Conservation (phyloP, 1,140 invertebrate genomes). For the Lutraria rhynchaena region DNA sequence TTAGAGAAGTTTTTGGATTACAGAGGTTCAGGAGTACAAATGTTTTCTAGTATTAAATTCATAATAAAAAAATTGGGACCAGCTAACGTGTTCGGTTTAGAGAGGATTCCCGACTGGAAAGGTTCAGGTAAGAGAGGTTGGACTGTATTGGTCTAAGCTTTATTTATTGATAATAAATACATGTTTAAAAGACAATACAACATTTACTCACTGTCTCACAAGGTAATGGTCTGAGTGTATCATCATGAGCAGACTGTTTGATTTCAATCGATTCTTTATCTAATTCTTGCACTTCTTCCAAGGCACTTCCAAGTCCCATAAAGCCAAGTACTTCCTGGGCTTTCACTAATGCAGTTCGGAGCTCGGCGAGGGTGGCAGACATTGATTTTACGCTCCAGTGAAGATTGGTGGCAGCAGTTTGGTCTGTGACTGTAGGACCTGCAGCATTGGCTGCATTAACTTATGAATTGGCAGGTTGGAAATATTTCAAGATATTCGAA, state of each 20-base stretch:
- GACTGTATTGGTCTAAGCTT: no score
- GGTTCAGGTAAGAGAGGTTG: no score
- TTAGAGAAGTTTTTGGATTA: no score
- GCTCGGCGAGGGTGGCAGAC: conserved; percentile 89
- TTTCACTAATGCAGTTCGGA: conserved; percentile 90
- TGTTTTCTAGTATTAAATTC: no score
- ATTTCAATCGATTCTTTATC: conserved; percentile 92
- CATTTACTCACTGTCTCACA: conserved; percentile 90
- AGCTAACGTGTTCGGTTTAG: no score
- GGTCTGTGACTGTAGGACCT: conserved; percentile 93
- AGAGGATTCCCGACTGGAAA: no score
- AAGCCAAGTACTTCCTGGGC: conserved; percentile 94
- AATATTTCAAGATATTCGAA: no score
- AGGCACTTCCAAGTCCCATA: conserved; percentile 89
- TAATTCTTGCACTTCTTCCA: conserved; percentile 90
- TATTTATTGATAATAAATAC: neutral
- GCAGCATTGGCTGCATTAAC: conserved; percentile 89
- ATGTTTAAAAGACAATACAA: no score
- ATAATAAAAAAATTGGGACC: no score
- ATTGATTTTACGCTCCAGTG: conserved; percentile 90
- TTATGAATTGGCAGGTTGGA: conserved; percentile 86
- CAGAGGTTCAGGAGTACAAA: no score
- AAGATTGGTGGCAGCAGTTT: conserved; percentile 88
- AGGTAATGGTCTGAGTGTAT: conserved; percentile 90
- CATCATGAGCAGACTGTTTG: conserved; percentile 87